A percentile compares a stretch with the other conserved stretches of the same genome.
These are phyloP conservation scores for Drosophila serrata DNA, from an alignment of 1,140 invertebrate species.

Conservation along the genomic window DNA sequence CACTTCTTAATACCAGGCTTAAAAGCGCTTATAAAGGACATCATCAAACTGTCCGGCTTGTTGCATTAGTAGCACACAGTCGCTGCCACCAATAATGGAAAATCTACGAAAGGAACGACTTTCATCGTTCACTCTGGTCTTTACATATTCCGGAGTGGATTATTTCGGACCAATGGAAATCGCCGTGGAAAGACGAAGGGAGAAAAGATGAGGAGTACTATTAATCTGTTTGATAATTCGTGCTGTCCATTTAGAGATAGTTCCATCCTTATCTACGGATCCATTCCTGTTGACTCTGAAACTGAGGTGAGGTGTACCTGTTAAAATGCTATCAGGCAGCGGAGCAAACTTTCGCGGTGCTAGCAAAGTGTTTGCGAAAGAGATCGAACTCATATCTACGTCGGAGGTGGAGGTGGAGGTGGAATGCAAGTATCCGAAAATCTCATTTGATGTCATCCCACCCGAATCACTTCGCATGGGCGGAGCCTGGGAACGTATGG, in stretches of 20 bases:
- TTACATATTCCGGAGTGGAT: not conserved
- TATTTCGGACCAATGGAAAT: constrained; percentile 1
- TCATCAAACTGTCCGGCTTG: not conserved
- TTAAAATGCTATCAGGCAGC: not conserved
- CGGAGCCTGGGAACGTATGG: not conserved
- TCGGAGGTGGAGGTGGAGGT: too few relatives aligned
- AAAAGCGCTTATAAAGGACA: not conserved
- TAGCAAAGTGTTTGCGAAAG: not conserved
- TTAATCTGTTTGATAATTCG: not conserved
- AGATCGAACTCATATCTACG: not conserved
- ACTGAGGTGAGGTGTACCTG: not conserved
- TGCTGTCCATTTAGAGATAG: not conserved
- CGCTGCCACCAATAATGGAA: not conserved
- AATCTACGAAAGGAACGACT: not conserved
- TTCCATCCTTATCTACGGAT: not conserved
- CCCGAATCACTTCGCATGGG: not conserved
- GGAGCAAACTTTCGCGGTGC: too few relatives aligned
- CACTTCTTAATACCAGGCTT: not conserved
- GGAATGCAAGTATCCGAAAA: too few relatives aligned
- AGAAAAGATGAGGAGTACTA: not conserved
- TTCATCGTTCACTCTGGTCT: not conserved
- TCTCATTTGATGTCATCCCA: too few relatives aligned
- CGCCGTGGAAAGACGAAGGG: too few relatives aligned
- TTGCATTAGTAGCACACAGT: not conserved
- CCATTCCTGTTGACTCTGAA: not conserved